Percentiles rank a stretch among this genome's conserved stretches.
Evolutionary conservation across 2,888 invertebrate genomes (phyloP).

Genomic region (Athalia rosae): DNA sequence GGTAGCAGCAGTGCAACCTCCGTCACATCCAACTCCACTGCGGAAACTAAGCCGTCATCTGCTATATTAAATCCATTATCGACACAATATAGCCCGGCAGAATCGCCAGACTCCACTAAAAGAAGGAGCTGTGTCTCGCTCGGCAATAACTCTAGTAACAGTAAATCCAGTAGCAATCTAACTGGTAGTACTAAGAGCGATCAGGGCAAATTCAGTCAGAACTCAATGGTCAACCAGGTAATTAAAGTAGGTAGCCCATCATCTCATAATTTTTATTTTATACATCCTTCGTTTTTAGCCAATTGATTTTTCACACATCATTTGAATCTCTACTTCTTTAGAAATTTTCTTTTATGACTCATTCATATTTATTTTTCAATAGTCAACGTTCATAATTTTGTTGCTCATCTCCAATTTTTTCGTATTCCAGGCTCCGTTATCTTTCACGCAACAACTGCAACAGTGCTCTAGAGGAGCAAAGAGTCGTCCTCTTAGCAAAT

Average conservation of each 20-base stretch:
- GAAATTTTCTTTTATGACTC: too few species aligned
- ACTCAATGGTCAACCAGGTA: slow-evolving; percentile 70
- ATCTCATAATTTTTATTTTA: slow-evolving; percentile 50
- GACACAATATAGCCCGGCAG: slow-evolving; percentile 73
- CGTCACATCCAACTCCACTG: slow-evolving; percentile 76
- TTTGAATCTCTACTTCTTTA: neutral
- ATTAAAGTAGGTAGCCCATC: slow-evolving; percentile 60
- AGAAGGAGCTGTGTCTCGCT: slow-evolving; percentile 77
- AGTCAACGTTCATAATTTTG: neutral
- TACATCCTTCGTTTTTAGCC: slow-evolving; percentile 7
- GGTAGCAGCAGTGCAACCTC: slow-evolving; percentile 73
- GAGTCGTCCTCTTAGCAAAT: slow-evolving; percentile 79
- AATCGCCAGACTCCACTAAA: slow-evolving; percentile 74
- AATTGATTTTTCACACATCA: slow-evolving; percentile 43
- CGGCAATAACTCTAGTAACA: slow-evolving; percentile 84
- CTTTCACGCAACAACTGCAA: slow-evolving; percentile 95
- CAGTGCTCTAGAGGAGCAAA: slow-evolving; percentile 84
- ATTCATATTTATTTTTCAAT: too few species aligned
- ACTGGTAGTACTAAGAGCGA: slow-evolving; percentile 82
- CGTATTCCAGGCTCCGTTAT: slow-evolving; percentile 79
- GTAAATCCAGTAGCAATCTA: slow-evolving; percentile 86
- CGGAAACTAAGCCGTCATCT: slow-evolving; percentile 79
- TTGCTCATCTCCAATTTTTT: slow-evolving; percentile 43
- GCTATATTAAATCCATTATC: slow-evolving; percentile 76
- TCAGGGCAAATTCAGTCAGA: slow-evolving; percentile 73